Base-by-base conservation (phyloP, 2,113 vertebrate genomes). In the Rhegmatorhina hoffmannsi region DNA sequence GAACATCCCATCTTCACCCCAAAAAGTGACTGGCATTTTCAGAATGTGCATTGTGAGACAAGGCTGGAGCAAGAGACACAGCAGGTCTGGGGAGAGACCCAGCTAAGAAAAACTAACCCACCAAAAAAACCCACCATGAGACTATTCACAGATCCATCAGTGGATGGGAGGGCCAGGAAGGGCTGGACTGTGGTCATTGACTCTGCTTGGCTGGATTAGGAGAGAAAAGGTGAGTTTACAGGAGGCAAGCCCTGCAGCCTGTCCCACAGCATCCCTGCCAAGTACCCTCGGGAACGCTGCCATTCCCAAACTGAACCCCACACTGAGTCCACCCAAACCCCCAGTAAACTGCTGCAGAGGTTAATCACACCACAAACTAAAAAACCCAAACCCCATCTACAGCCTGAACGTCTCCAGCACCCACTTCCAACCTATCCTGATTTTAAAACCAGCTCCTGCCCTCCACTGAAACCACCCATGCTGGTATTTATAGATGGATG, bases 401-500 rank as follows among this genome's bases (percentile, higher is more conserved):
- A 87, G 53, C 58, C 49, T 31, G 34, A 84, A 44, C 0, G 5
- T 21, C n/a, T 76, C 62, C 88, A 79, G 49, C 70, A 79, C 26
- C 85, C 17, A 60, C 70, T 74, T 66, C 17, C 50, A 84, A 11
- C 31, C 28, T 18, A 58, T 5, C 40, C 21, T 1, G 1, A 23
- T 78, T 23, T 56, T 10, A 62, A 76, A 75, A 38, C 2, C 2
- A 2, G 47, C 50, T 38, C 36, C 66, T 11, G 2, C 34, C 34
- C 3, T 3, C 36, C 0, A 0, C 19, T 15, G 33, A 84, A 77
- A 50, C 50, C 6, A 0, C 75, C 63, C 11, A 3, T 1, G 1
- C 26, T 0, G 1, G 28, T 46, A 24, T 72, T 91, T 81, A 64
- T 3, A 43, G 0, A 38, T 0, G 2, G 70, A 20, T 8, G 46